Conservation (phyloP, 2,113 vertebrate genomes). For the Microcebus jonahi region DNA sequence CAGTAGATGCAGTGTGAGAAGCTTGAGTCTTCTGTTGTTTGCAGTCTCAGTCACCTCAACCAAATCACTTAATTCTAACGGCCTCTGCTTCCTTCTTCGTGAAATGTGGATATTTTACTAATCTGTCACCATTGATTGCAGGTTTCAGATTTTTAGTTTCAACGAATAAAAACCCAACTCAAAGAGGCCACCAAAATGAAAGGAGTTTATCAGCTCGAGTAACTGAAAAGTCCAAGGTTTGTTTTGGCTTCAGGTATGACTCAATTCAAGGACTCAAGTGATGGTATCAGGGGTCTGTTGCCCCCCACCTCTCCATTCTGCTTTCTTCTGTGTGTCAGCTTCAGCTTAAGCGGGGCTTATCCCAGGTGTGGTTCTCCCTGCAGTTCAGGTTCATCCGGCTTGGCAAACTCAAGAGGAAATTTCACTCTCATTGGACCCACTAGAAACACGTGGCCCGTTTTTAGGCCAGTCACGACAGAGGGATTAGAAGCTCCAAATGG, state of each 20-base stretch:
- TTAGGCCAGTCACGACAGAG: not conserved
- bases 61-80: conserved; percentile 20
- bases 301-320: not conserved
- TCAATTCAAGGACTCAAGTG: not conserved
- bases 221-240: not conserved
- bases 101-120: conserved; percentile 5
- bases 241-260: not conserved
- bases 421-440: not conserved
- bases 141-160: conserved; percentile 50
- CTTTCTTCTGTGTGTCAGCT: not conserved
- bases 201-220: not conserved
- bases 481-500: not conserved
- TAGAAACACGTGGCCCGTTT: not conserved
- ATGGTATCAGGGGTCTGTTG: not conserved
- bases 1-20: not conserved
- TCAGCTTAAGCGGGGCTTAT: not conserved
- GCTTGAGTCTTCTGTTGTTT: not conserved
- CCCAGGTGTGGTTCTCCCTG: not conserved
- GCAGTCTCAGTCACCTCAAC: not conserved
- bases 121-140: not conserved
- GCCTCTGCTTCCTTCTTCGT: not conserved
- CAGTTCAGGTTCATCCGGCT: not conserved
- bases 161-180: not conserved
- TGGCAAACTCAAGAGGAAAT: not conserved
- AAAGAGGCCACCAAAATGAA: not conserved